Evolutionary conservation across 2,888 invertebrate genomes (phyloP), one percentile per base, ranked within the genome.

Genomic region (Macrosoma leucophasiata): DNA sequence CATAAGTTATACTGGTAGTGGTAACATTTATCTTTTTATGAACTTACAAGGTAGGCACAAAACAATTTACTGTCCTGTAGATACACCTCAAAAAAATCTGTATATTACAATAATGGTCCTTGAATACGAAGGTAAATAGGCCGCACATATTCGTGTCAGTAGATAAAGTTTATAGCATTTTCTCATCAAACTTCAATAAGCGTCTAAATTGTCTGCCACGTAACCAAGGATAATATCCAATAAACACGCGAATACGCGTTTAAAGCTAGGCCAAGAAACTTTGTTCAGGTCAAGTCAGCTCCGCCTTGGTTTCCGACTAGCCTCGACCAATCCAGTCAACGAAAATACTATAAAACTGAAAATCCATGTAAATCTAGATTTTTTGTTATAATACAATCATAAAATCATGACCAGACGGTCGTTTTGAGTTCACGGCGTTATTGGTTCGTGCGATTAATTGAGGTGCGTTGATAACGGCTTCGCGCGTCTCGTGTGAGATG

Each of bases 401-500:
- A 49, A 47, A 53, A 54, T 54, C 50, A 50, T 56, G 50, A 46
- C 43, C 48, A 46, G 37, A 37, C 46, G 48, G 46, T 53, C 52
- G 52, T 61, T 59, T 59, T 33, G 45, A 46, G 60, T 68, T 74
- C 68, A 72, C 62, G 71, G 62, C 56, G 58, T 74, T 68, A 64
- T 40, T 41, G 46, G 66, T 66, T 42, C 53, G 60, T 67, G 67
- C 54, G 57, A 53, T 73, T 56, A 79, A 77, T 77, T 68, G 48
- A 52, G 58, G 52, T 33, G 53, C 53, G 58, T 58, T 61, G 62
- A 61, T 71, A 69, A 66, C 67, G 61, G 63, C 55, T 52, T 46
- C 46, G 61, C 53, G 48, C 51, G 49, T 71, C 46, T 67, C 78
- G 75, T 78, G 78, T 65, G 57, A 45, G 47, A 38, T 19, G 36